phyloP scores from a whole-genome alignment of 2,888 invertebrate species.

The Drosophila paramelanica region DNA sequence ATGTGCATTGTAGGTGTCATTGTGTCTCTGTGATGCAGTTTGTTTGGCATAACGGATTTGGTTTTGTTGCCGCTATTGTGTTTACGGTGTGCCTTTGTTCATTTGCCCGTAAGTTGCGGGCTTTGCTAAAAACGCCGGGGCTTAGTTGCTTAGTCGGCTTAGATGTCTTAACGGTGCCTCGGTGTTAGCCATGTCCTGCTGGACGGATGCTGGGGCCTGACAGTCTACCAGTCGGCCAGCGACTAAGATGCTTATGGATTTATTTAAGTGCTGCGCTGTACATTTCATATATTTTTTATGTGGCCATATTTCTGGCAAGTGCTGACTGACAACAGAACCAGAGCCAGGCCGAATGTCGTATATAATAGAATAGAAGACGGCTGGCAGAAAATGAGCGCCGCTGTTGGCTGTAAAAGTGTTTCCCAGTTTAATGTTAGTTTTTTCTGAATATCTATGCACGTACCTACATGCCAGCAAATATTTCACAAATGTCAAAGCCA shows the following conservation, averaged over 20 bases:
- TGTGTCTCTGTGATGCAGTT: conserved; percentile 29
- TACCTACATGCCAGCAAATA: conserved; percentile 9
- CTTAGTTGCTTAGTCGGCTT: conserved; percentile 72
- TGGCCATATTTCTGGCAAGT: conserved; percentile 73
- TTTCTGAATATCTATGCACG: conserved; percentile 4
- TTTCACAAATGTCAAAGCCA: conserved; percentile 15
- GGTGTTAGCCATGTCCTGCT: background rate
- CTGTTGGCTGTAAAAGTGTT: conserved; percentile 53
- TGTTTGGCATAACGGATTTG: conserved; percentile 41
- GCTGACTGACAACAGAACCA: conserved; percentile 38
- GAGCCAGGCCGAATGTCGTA: background rate
- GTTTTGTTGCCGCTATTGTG: conserved; percentile 24
- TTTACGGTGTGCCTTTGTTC: conserved; percentile 1
- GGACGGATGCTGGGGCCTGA: background rate
- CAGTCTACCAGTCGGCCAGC: conserved; percentile 3
- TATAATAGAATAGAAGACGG: background rate
- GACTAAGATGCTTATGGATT: conserved; percentile 39
- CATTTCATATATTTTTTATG: conserved; percentile 69
- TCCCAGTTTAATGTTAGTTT: conserved; percentile 43
- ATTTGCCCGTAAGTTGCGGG: background rate
- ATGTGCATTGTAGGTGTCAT: conserved; percentile 38
- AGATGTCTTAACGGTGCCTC: conserved; percentile 22
- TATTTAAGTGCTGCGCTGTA: conserved; percentile 48
- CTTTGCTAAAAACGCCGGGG: conserved; percentile 52
- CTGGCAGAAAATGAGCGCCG: conserved; percentile 50